phyloP scores from a whole-genome alignment of 2,888 invertebrate genomes.

The Tenthredo livida region DNA sequence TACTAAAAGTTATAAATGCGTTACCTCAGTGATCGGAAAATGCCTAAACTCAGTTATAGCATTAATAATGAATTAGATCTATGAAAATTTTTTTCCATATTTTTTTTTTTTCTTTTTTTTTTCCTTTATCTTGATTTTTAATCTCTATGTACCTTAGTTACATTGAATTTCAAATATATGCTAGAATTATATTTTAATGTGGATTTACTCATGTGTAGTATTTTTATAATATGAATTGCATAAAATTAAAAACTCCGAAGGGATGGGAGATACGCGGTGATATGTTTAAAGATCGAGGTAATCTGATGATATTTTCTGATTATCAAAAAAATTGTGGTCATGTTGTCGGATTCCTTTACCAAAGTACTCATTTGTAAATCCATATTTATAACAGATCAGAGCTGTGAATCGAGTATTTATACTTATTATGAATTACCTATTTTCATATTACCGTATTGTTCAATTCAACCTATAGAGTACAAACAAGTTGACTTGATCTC shows the following conservation, averaged over 20 bases:
- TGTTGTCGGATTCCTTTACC: slow-evolving; percentile 8
- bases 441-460: slow-evolving; percentile 57
- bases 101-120: background rate
- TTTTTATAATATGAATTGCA: slow-evolving; percentile 1
- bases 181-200: slow-evolving; percentile 39
- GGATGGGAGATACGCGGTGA: background rate
- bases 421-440: slow-evolving; percentile 50
- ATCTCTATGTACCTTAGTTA: slow-evolving; percentile 13
- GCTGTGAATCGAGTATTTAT: slow-evolving; percentile 53
- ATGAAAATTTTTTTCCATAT: slow-evolving; percentile 24
- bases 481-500: slow-evolving; percentile 72
- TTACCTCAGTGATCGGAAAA: slow-evolving; percentile 31
- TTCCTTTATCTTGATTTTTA: background rate
- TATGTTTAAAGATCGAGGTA: slow-evolving; percentile 9
- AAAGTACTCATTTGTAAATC: slow-evolving; percentile 47
- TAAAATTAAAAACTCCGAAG: background rate
- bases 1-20: slow-evolving; percentile 6
- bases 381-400: slow-evolving; percentile 48
- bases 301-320: slow-evolving; percentile 9
- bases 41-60: slow-evolving; percentile 40
- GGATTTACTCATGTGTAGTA: slow-evolving; percentile 43
- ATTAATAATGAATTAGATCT: slow-evolving; percentile 30
- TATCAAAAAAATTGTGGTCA: slow-evolving; percentile 21
- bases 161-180: slow-evolving; percentile 12
- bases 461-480: slow-evolving; percentile 71